Conservation (phyloP, 2,888 invertebrate genomes). For the Tolmerus cingulatus region DNA sequence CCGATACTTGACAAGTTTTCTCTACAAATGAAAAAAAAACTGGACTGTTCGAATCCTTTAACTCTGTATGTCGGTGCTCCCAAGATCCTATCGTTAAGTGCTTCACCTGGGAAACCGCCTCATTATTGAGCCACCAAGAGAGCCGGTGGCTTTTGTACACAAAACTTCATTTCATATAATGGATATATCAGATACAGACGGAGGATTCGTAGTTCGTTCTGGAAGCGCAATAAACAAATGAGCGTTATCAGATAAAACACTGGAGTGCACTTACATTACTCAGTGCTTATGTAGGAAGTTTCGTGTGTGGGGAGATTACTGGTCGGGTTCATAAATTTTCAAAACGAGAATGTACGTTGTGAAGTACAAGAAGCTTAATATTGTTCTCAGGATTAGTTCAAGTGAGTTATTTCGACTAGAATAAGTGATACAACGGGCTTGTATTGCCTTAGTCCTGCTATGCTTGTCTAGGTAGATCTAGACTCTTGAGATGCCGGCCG, state of each 20-base stretch:
- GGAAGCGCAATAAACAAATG: slow-evolving; percentile 47
- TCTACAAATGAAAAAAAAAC: too few species aligned
- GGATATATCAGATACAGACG: slow-evolving; percentile 27
- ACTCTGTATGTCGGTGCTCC: neutral
- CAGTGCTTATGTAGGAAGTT: slow-evolving; percentile 44
- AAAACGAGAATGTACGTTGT: slow-evolving; percentile 43
- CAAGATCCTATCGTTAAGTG: neutral
- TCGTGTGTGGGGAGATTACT: slow-evolving; percentile 25
- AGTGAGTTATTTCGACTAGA: slow-evolving; percentile 46
- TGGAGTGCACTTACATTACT: slow-evolving; percentile 45
- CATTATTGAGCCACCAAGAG: neutral
- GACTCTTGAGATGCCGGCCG: neutral
- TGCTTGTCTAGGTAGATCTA: slow-evolving; percentile 12
- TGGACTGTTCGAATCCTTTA: too few species aligned
- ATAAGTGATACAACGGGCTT: slow-evolving; percentile 42
- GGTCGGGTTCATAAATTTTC: slow-evolving; percentile 45
- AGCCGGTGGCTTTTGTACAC: neutral
- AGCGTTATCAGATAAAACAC: slow-evolving; percentile 47
- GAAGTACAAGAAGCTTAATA: slow-evolving; percentile 49
- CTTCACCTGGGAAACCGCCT: neutral
- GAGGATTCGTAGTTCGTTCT: slow-evolving; percentile 27
- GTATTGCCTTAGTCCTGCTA: neutral
- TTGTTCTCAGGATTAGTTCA: slow-evolving; percentile 48
- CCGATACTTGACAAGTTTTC: too few species aligned
- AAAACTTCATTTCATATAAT: slow-evolving; percentile 18